Evolutionary conservation across 2,888 invertebrate species (phyloP), one percentile per base, ranked within the genome.

Genomic region (Dioctria rufipes): DNA sequence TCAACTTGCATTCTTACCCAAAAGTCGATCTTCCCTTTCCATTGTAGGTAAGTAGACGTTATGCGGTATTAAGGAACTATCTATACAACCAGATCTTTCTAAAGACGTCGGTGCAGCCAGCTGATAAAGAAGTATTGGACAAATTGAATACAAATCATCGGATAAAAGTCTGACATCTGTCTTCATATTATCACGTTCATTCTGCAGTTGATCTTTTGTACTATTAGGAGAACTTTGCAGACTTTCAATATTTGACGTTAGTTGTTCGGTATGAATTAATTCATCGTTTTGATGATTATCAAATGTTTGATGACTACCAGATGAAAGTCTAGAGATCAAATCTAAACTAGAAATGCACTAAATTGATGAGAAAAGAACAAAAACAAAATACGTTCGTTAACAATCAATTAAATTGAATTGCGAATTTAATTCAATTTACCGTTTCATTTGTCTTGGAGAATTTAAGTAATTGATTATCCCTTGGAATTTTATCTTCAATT

Each of bases 61-160:
- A 61, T 86, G 85, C 58, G 87, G 86, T 80, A 88, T 84, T 82
- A 82, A 84, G 82, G 84, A 87, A 61, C 90, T 89, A 83, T 89
- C 89, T 4, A 93, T 88, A 84, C 93, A 93, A 0, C 92, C 93
- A 3, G 88, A 87, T 66, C 90, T 89, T 84, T 92, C 92, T 79
- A 90, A 86, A 11, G 90, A 90, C 0, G 90, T 90, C 82, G 91
- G 90, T 3, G 91, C 92, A 37, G 92, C 87, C 86, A 93, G 90
- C 84, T 94, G 93, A 86, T 94, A 94, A 9, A 94, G 86, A 13
- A 94, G 89, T 65, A 93, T 91, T 2, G 94, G 94, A 84, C 94
- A 94, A 51, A 94, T 88, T 49, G 92, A 88, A 75, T 91, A 88
- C 66, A 92, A 86, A 81, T 83, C 81, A 80, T 82, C 80, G 71